A percentile compares a stretch with the other conserved stretches of the same genome.
These are phyloP conservation scores for Lasioglossum marginatum DNA, from an alignment of 2,888 invertebrate species.

Conservation along the genomic window DNA sequence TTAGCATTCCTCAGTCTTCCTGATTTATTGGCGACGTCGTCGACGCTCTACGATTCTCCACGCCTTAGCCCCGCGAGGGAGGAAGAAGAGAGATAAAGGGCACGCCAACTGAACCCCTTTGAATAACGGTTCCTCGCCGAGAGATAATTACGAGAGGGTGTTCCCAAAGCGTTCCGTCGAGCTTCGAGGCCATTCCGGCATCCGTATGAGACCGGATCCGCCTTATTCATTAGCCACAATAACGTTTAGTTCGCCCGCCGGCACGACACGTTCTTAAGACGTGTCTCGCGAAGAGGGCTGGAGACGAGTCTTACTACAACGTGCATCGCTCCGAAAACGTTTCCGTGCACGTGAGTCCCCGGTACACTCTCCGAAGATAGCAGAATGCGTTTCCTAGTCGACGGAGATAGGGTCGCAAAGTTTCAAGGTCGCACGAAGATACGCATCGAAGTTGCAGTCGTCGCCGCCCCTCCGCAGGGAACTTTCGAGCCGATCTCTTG, in stretches of 20 bases:
- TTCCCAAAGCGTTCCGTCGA: constrained; percentile 4
- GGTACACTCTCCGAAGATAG: not conserved
- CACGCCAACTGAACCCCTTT: not conserved
- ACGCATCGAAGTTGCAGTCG: constrained; percentile 33
- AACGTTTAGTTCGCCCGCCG: not conserved
- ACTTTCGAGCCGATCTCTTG: constrained; percentile 47
- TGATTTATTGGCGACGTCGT: constrained; percentile 19
- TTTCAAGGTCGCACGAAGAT: constrained; percentile 53
- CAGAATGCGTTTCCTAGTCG: not conserved
- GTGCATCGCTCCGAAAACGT: not conserved
- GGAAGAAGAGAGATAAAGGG: constrained; percentile 11
- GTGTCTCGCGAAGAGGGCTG: not conserved
- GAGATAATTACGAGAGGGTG: constrained; percentile 26
- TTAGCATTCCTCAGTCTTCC: constrained; percentile 22
- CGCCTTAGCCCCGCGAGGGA: not conserved
- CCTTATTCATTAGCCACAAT: constrained; percentile 14
- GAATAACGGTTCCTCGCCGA: constrained; percentile 14
- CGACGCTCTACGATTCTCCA: not conserved
- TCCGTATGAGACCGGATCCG: constrained; percentile 8
- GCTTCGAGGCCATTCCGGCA: constrained; percentile 10
- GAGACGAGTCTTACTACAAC: not conserved
- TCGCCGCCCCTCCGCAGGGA: not conserved
- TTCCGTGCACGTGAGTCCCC: not conserved
- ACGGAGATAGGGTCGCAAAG: not conserved
- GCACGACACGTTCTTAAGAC: constrained; percentile 1